A percentile compares a stretch with the other conserved stretches of the same genome.
Conservation (phyloP, 2,113 vertebrate genomes). For the Dasyornis broadbenti region DNA sequence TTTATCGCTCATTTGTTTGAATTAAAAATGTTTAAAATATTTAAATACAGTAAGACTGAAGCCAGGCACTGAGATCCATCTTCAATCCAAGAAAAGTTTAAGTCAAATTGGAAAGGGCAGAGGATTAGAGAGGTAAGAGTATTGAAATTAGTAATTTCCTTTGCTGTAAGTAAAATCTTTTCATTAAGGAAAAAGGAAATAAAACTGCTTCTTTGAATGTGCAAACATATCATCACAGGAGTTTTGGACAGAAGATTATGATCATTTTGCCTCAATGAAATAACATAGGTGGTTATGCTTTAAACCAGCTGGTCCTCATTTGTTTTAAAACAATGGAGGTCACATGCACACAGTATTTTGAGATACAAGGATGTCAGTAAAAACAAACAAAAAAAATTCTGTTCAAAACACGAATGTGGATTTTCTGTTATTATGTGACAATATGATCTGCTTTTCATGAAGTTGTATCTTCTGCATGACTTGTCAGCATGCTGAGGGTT, state of each 20-base stretch:
- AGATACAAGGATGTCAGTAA: not conserved
- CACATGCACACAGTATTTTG: not conserved
- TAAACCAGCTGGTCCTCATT: not conserved
- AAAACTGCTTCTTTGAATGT: not conserved
- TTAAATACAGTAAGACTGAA: not conserved
- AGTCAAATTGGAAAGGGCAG: not conserved
- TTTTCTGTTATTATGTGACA: not conserved
- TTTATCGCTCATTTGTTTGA: not conserved
- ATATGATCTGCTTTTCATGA: not conserved
- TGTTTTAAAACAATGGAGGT: not conserved
- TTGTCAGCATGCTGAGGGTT: not conserved
- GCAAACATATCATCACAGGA: not conserved
- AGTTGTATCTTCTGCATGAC: not conserved
- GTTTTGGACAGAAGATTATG: not conserved
- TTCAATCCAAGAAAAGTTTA: not conserved
- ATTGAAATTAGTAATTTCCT: not conserved
- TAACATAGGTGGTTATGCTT: not conserved
- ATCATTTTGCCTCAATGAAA: not conserved
- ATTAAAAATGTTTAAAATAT: not conserved
- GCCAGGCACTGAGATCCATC: not conserved
- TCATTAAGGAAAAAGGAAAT: not conserved
- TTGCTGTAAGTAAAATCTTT: not conserved
- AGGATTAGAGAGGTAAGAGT: not conserved
- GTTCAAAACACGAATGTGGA: rapidly evolving
- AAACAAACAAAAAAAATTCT: not conserved